A percentile compares a stretch with the other conserved stretches of the same genome.
phyloP scores from a whole-genome alignment of 1,140 invertebrate species.

The Zophobas morio region DNA sequence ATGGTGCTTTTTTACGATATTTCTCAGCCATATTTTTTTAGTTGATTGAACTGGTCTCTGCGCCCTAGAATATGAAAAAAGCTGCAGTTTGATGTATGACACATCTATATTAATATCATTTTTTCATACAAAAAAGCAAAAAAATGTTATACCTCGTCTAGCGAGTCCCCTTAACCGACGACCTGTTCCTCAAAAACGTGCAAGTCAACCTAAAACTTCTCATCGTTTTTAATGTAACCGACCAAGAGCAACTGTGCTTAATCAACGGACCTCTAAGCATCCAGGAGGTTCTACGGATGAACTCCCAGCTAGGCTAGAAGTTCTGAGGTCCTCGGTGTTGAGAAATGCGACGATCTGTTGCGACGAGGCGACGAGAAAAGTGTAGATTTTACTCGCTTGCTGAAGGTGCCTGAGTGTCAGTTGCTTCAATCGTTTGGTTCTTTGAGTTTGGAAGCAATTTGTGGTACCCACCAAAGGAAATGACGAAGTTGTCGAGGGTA shows the following conservation, averaged over 20 bases:
- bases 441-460: constrained; percentile 72
- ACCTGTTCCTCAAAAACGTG: constrained; percentile 70
- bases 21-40: too few species aligned
- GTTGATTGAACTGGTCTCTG: too few species aligned
- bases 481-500: constrained; percentile 76
- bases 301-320: constrained; percentile 71
- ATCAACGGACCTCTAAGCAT: constrained; percentile 79
- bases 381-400: constrained; percentile 73
- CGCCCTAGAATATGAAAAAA: too few species aligned
- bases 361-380: constrained; percentile 81
- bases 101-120: too few species aligned
- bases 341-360: constrained; percentile 77
- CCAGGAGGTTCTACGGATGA: constrained; percentile 82
- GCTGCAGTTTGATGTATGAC: too few species aligned
- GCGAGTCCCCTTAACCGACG: constrained; percentile 68
- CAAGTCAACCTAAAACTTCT: constrained; percentile 75
- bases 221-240: constrained; percentile 70
- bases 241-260: constrained; percentile 73
- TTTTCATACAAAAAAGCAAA: too few species aligned
- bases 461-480: constrained; percentile 78
- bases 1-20: too few species aligned
- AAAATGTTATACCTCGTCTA: too few species aligned
- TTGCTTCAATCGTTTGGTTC: constrained; percentile 72
- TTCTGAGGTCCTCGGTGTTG: constrained; percentile 67
- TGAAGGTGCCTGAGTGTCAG: constrained; percentile 67